Evolutionary conservation across 2,113 vertebrate genomes (phyloP).

Genomic region (Forbesichthys papilliferus): DNA sequence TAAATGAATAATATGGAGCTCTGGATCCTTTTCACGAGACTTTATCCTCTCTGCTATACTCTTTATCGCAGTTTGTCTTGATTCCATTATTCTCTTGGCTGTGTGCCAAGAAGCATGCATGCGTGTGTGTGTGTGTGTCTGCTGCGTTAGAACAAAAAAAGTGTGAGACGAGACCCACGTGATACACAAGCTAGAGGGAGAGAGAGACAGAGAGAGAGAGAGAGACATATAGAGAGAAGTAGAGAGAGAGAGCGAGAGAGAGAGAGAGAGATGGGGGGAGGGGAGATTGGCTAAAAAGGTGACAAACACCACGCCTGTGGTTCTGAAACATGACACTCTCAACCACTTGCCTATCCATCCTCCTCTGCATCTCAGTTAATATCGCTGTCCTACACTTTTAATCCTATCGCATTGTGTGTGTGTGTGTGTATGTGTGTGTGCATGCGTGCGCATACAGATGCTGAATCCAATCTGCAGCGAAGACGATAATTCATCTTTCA

Average conservation of each 20-base stretch:
- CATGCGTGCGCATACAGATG: slow-evolving; percentile 17
- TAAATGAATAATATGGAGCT: slow-evolving; percentile 75
- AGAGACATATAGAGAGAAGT: not conserved
- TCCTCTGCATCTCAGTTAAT: not conserved
- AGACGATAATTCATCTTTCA: not conserved
- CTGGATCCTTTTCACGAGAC: slow-evolving; percentile 64
- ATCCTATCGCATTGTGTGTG: not conserved
- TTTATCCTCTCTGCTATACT: slow-evolving; percentile 62
- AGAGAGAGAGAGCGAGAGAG: slow-evolving; percentile 2
- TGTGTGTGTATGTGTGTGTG: slow-evolving; percentile 1
- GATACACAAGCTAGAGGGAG: slow-evolving; percentile 25
- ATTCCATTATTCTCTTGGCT: slow-evolving; percentile 67
- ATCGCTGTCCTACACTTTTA: slow-evolving; percentile 10
- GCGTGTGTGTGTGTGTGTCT: slow-evolving; percentile 11
- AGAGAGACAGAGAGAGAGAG: not conserved
- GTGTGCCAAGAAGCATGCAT: slow-evolving; percentile 40
- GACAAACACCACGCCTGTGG: slow-evolving; percentile 1
- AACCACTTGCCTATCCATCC: not conserved
- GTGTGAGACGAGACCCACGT: slow-evolving; percentile 49
- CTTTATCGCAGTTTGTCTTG: slow-evolving; percentile 36
- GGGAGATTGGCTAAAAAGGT: not conserved
- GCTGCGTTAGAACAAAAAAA: slow-evolving; percentile 44
- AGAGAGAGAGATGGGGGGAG: not conserved
- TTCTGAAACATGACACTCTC: slow-evolving; percentile 35
- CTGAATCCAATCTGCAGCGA: slow-evolving; percentile 46